These are phyloP conservation scores for Columba guinea DNA, from an alignment of 2,797 vertebrate genomes.

Conservation along the genomic window DNA sequence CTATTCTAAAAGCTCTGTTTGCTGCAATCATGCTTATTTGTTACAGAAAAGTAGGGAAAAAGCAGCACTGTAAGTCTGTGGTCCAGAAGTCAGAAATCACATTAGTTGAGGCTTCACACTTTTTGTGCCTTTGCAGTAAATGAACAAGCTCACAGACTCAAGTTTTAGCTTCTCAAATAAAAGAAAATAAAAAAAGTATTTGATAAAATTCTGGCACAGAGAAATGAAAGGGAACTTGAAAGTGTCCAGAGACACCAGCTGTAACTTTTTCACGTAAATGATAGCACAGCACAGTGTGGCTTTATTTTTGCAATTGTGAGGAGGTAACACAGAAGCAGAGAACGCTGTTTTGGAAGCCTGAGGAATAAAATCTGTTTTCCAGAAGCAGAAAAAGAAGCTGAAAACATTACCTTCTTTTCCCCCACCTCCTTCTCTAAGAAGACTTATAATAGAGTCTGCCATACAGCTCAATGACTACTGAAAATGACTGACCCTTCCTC, in stretches of 20 bases:
- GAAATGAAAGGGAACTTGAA: not conserved
- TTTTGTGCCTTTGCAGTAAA: conserved; percentile 1
- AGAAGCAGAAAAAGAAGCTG: not conserved
- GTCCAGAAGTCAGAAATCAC: not conserved
- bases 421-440: not conserved
- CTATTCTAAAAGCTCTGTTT: not conserved
- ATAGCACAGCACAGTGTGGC: not conserved
- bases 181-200: not conserved
- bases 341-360: not conserved
- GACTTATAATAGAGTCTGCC: not conserved
- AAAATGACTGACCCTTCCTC: not conserved
- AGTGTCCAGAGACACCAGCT: not conserved
- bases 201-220: not conserved
- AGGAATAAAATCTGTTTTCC: not conserved
- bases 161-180: not conserved
- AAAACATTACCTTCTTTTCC: not conserved
- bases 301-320: not conserved
- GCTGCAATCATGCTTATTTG: not conserved
- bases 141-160: not conserved
- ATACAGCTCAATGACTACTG: not conserved
- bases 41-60: not conserved
- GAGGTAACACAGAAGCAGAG: not conserved
- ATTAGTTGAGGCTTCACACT: not conserved
- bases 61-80: not conserved
- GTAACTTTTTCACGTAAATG: not conserved